Base-by-base conservation (phyloP, 2,888 invertebrate genomes). In the Callyntrura guangdongensis region DNA sequence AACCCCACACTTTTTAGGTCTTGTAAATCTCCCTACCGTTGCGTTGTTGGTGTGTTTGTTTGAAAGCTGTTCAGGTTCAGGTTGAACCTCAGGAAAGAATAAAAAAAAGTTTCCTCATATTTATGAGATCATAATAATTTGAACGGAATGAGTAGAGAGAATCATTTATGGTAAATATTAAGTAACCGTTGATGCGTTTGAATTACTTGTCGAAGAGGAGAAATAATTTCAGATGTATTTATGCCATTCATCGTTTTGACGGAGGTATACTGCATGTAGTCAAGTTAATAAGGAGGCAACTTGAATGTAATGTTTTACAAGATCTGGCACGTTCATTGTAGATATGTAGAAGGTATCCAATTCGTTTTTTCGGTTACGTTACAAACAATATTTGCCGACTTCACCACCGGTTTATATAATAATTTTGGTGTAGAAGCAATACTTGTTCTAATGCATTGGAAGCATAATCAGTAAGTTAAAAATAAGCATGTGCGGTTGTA, bases 41-140 rank as follows among this genome's bases (percentile, higher is more conserved):
- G n/a, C 67, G 61, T 82, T 84, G n/a, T 64, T 47, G 74, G 74
- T 59, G 17, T 84, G 22, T 47, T 20, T 59, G 59, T 59, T 86
- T 74, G 77, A 61, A 77, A 25, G 77, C 47, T 69, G 74, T 72
- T 74, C 36, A 61, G 64, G 74, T 72, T 74, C 36, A 61, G 64
- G 82, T 83, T 84, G 56, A 64, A 84, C 22, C 14, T 36, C 20
- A 59, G 47, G 59, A 85, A 85, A 85, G 61, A 67, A 84, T 17
- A 67, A 85, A 89, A 77, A 85, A 85, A 67, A 84, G 64, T 45
- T 83, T 77, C 89, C 79, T 85, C 61, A 59, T 90, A 64, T 85
- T 90, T 90, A 89, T 84, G 85, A 77, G 89, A 79, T 90, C 81
- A 85, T 90, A 81, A 90, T 90, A 89, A 79, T 85, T 85, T 90